Conservation (phyloP, 2,888 invertebrate genomes). For the Ephialtes manifestator region DNA sequence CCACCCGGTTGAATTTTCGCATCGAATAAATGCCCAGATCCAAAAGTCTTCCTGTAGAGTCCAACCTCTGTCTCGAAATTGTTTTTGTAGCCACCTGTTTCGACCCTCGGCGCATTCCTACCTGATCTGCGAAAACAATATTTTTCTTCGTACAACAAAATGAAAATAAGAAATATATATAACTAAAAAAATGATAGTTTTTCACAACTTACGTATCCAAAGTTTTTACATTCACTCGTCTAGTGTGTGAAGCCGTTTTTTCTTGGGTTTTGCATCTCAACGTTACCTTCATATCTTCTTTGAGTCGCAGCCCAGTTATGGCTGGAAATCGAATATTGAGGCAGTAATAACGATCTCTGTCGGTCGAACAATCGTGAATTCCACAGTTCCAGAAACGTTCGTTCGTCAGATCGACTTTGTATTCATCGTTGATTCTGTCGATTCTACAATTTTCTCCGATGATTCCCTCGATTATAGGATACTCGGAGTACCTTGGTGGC, state of each 20-base stretch:
- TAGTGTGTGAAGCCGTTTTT: constrained; percentile 87
- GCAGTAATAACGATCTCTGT: constrained; percentile 86
- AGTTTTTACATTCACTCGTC: constrained; percentile 82
- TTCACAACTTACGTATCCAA: constrained; percentile 77
- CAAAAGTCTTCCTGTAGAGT: constrained; percentile 86
- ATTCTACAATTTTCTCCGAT: constrained; percentile 73
- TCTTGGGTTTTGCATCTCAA: constrained; percentile 88
- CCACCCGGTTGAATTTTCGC: constrained; percentile 87
- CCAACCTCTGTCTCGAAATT: constrained; percentile 87
- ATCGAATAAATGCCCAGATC: constrained; percentile 86
- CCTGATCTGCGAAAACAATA: constrained; percentile 72
- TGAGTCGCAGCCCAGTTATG: constrained; percentile 87
- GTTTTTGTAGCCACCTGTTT: constrained; percentile 87
- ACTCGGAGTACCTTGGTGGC: constrained; percentile 61
- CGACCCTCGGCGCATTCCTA: constrained; percentile 83
- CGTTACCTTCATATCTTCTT: constrained; percentile 87
- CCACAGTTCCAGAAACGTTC: constrained; percentile 87
- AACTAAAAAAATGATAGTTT: constrained; percentile 6
- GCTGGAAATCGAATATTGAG: constrained; percentile 87
- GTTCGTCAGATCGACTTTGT: constrained; percentile 85
- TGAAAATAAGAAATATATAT: constrained; percentile 34
- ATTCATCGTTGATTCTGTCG: constrained; percentile 74
- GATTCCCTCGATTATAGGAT: constrained; percentile 76
- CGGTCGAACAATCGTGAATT: constrained; percentile 86
- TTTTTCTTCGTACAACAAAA: constrained; percentile 2